Percentiles rank a stretch among this genome's conserved stretches.
Evolutionary conservation across 2,113 vertebrate genomes (phyloP).

Genomic region (Scopus umbretta): DNA sequence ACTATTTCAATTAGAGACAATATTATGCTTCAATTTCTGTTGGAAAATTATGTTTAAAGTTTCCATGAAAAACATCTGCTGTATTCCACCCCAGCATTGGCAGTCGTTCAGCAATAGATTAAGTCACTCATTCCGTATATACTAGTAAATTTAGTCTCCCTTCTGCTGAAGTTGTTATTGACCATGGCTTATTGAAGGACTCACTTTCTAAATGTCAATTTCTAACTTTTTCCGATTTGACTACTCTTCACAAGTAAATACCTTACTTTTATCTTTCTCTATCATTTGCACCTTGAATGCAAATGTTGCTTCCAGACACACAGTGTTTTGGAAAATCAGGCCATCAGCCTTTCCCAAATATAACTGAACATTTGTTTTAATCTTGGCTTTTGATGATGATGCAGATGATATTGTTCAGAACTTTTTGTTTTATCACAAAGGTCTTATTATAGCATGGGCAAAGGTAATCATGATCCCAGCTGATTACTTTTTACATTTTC

Average conservation of each 20-base stretch:
- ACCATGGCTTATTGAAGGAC: background rate
- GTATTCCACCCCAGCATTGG: conserved; percentile 31
- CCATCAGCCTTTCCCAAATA: background rate
- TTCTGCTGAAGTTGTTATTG: conserved; percentile 48
- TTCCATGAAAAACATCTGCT: conserved; percentile 52
- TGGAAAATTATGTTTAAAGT: conserved; percentile 40
- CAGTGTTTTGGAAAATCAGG: background rate
- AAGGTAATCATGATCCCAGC: background rate
- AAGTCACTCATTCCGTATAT: conserved; percentile 40
- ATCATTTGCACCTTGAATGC: background rate
- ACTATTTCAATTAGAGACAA: background rate
- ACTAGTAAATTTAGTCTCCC: conserved; percentile 10
- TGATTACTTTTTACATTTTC: background rate
- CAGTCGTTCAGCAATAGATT: background rate
- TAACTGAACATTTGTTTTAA: background rate
- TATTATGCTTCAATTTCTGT: conserved; percentile 16
- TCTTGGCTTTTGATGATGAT: background rate
- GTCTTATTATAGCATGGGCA: background rate
- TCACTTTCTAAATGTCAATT: background rate
- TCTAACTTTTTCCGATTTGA: background rate
- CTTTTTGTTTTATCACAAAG: background rate
- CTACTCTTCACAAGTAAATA: background rate
- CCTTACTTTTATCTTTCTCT: background rate
- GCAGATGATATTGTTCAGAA: background rate
- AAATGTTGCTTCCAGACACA: background rate